phyloP scores from a whole-genome alignment of 2,888 invertebrate species.

The Leucophora obtusa region DNA sequence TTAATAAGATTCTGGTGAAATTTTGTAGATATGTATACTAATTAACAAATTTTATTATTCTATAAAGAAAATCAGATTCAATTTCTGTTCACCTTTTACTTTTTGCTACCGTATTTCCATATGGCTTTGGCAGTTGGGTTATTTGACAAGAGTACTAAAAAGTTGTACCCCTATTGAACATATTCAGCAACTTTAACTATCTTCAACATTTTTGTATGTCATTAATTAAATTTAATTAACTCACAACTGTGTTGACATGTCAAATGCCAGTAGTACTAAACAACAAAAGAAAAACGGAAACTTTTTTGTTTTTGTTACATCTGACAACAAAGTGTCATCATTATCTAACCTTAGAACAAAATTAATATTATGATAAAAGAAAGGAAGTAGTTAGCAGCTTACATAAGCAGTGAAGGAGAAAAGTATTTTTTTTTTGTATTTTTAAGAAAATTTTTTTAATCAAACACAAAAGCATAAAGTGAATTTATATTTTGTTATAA shows the following conservation, averaged over 20 bases:
- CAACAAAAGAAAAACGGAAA: background rate
- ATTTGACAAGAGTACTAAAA: too few relatives aligned
- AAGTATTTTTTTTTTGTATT: background rate
- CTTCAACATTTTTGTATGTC: constrained; percentile 3
- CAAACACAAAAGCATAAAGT: too few relatives aligned
- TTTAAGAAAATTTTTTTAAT: background rate
- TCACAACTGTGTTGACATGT: constrained; percentile 34
- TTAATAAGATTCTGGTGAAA: too few relatives aligned
- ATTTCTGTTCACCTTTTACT: too few relatives aligned
- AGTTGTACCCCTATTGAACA: background rate
- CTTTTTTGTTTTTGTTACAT: constrained; percentile 8
- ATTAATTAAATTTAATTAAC: constrained; percentile 48
- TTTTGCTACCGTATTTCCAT: too few relatives aligned
- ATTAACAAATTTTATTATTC: too few relatives aligned
- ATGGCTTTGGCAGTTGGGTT: too few relatives aligned
- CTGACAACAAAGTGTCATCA: constrained; percentile 35
- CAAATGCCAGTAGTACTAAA: constrained; percentile 12
- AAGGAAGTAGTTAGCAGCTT: constrained; percentile 16
- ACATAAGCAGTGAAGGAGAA: background rate
- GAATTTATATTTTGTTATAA: too few relatives aligned
- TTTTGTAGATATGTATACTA: too few relatives aligned
- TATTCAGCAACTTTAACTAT: background rate
- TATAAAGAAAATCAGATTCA: too few relatives aligned
- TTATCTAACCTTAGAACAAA: constrained; percentile 9
- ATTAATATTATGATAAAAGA: background rate